phyloP scores from a whole-genome alignment of 2,797 vertebrate genomes.

The Alca torda region DNA sequence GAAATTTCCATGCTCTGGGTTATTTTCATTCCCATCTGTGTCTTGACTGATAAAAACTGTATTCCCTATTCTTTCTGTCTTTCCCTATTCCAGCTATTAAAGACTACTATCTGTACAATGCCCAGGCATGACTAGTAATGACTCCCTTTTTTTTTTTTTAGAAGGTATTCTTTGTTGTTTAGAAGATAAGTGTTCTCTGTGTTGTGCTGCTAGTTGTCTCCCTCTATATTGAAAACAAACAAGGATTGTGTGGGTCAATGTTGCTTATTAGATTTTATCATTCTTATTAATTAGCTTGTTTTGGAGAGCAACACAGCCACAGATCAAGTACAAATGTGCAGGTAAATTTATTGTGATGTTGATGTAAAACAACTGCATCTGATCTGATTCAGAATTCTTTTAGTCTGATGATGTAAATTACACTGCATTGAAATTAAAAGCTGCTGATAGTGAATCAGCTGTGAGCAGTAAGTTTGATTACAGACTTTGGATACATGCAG shows the following conservation, averaged over 20 bases:
- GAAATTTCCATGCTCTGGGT: neutral
- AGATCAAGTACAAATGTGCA: neutral
- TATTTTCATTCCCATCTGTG: neutral
- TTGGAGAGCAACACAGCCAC: neutral
- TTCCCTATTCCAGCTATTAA: neutral
- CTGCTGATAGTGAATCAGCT: neutral
- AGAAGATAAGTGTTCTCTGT: neutral
- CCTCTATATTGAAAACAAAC: neutral
- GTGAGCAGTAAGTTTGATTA: neutral
- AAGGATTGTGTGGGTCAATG: neutral
- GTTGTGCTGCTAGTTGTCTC: neutral
- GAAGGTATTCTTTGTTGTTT: neutral
- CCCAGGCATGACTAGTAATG: neutral
- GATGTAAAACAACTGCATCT: neutral
- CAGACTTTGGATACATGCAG: neutral
- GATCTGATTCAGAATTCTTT: neutral
- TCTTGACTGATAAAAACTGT: neutral
- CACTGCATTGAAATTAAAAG: neutral
- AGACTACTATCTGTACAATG: neutral
- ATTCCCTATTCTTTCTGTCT: neutral
- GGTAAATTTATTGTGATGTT: neutral
- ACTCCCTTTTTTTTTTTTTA: neutral
- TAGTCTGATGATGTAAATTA: neutral
- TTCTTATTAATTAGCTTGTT: neutral
- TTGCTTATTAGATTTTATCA: neutral